A percentile compares a stretch with the other conserved stretches of the same genome.
These are phyloP conservation scores for Romanomermis culicivorax DNA, from an alignment of 2,888 invertebrate species.

Conservation along the genomic window DNA sequence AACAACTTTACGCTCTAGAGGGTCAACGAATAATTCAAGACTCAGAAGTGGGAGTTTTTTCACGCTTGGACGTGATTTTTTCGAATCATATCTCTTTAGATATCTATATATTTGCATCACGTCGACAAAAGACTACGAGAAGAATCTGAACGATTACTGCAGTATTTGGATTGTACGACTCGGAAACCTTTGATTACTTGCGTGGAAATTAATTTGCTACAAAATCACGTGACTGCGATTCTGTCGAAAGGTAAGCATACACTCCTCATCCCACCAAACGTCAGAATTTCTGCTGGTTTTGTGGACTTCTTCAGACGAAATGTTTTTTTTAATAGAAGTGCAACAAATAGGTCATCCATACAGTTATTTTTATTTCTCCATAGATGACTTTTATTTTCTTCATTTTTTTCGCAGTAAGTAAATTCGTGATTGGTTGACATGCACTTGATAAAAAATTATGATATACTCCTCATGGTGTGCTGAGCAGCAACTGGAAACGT, in stretches of 20 bases:
- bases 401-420: too few species aligned
- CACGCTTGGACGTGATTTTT: not conserved
- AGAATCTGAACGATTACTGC: conserved; percentile 72
- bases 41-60: conserved; percentile 41
- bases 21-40: conserved; percentile 80
- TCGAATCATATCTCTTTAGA: conserved; percentile 19
- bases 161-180: conserved; percentile 80
- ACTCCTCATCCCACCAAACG: not conserved
- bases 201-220: conserved; percentile 76
- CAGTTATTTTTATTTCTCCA: too few species aligned
- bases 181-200: conserved; percentile 37
- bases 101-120: conserved; percentile 78
- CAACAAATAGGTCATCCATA: too few species aligned
- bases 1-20: conserved; percentile 74
- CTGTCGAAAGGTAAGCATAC: conserved; percentile 54
- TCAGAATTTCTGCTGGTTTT: too few species aligned
- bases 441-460: too few species aligned
- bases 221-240: conserved; percentile 69
- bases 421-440: too few species aligned
- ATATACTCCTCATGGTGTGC: too few species aligned
- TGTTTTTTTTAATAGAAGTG: not conserved
- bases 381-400: too few species aligned
- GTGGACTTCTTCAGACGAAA: not conserved
- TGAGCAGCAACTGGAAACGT: too few species aligned
- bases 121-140: conserved; percentile 83